Base-by-base conservation (phyloP, 2,888 invertebrate genomes). In the Lithophane socia region DNA sequence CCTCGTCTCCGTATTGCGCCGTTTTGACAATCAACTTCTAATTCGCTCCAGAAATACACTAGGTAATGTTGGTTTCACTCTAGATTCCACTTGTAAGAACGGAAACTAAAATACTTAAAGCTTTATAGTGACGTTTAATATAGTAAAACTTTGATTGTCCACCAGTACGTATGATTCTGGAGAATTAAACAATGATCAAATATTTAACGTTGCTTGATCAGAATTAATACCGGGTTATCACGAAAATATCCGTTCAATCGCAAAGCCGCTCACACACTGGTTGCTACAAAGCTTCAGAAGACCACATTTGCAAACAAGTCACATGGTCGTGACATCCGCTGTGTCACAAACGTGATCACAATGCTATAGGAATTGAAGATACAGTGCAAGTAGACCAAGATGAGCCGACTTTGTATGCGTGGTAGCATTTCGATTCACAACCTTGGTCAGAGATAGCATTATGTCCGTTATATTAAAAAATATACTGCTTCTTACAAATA, bases 1-100 rank as follows among this genome's bases (percentile, higher is more conserved):
- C 96, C 90, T 96, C 91, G 93, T 96, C 94, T 79, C 96, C 96
- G 96, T 96, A 96, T 87, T 95, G 94, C 92, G 96, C 96, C 96
- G 96, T 96, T 90, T 95, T 96, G 93, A 85, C 79, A 75, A 67
- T 81, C 74, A 86, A 80, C 73, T 80, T 82, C 65, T 44, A 67
- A 64, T 70, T 71, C 54, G 54, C 60, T 73, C 54, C 60, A 79
- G 75, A 78, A 82, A 47, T 56, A 78, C 74, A 78, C 77, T 75
- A 18, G 42, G 44, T 44, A 63, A 75, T 67, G 8, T 75, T 56
- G 42, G 44, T 75, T 74, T 42, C 73, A 77, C 73, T 69, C 7
- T 68, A 61, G 18, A 73, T 60, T 56, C 52, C 75, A 78, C 87
- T 76, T 64, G 37, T 60, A 73, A 66, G n/a, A 44, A 75, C 42